Base-by-base conservation (phyloP, 2,797 vertebrate species). In the Hoplostethus atlanticus region DNA sequence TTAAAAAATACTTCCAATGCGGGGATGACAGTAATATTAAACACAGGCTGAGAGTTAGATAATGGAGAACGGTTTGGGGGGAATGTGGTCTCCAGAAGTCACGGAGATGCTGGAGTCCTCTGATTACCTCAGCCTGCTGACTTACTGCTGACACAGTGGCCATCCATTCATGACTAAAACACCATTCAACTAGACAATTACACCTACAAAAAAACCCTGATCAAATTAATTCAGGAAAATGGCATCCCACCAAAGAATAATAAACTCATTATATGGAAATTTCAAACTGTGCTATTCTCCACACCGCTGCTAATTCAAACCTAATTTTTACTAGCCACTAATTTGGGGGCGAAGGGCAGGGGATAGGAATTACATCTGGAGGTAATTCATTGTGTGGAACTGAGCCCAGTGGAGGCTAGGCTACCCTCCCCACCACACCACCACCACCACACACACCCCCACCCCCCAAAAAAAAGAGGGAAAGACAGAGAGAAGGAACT, bases 311-410 rank as follows among this genome's bases (percentile, higher is more conserved):
- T 94, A 94, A 95, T 94, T 94, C 89, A 89, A 92, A 93, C 79
- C 92, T 93, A 94, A 94, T 94, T 95, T 94, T 94, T 94, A 93
- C 92, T 92, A 90, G 91, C 92, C 91, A 93, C 94, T 94, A 94
- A 95, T 95, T 94, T 92, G 87, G 88, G 77, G 89, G 86, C 61
- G 73, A 83, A 86, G 90, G 90, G 87, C 51, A 79, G 81, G 90
- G 91, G 87, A 62, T 66, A 89, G 92, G 92, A 94, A 93, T 90
- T 92, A 93, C 94, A 95, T 95, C 94, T 94, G 94, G 94, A 94
- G 91, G 91, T 93, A 93, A 95, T 94, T 94, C 91, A 85, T 83
- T 70, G 74, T 74, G 84, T 92, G 92, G 92, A 94, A 89, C 83
- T 66, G 73, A 91, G 93, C 90, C 92, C 90, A 89, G 87, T 81